Base-by-base conservation (phyloP, 2,113 vertebrate genomes). In the Hepsetus odoe region DNA sequence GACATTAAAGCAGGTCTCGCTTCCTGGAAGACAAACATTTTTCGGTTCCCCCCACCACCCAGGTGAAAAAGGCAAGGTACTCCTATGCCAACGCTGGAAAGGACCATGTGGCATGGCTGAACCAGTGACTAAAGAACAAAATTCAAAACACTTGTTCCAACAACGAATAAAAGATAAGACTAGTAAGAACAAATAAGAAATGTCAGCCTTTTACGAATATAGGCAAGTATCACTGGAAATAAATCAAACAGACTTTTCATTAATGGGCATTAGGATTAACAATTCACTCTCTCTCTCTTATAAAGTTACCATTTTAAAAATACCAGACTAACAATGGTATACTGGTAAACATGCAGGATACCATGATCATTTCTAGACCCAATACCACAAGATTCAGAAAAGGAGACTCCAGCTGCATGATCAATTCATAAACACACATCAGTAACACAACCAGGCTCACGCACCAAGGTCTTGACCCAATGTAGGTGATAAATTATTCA, bases 401-500 rank as follows among this genome's bases (percentile, higher is more conserved):
- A 6, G 20, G 14, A 65, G 4, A 65, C 32, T 38, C 32, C 22
- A 56, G 6, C 10, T 30, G 5, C 33, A 30, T 53, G 28, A 5
- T 35, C 9, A 51, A 12, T 3, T 10, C 22, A 33, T 7, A 68
- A 55, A 28, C 18, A 51, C 18, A 68, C 42, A 71, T 51, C 67
- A 62, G 22, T 1, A 51, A 32, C 58, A 42, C 7, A 72, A 56
- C 18, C 58, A 51, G 35, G n/a, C n/a, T n/a, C 24, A 51, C 22
- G 24, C 10, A 72, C n/a, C 35, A n/a, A 53, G 35, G 58, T 46
- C 59, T 33, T 16, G 32, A 55, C 32, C 11, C n/a, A 62, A 42
- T 35, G 32, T 11, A 38, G 33, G 18, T 9, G 18, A 71, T 62
- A 42, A 59, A 77, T 69, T 71, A 65, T 46, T 65, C 38, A 77